Base-by-base conservation (phyloP, 2,113 vertebrate species). In the Lipophrys pholis region DNA sequence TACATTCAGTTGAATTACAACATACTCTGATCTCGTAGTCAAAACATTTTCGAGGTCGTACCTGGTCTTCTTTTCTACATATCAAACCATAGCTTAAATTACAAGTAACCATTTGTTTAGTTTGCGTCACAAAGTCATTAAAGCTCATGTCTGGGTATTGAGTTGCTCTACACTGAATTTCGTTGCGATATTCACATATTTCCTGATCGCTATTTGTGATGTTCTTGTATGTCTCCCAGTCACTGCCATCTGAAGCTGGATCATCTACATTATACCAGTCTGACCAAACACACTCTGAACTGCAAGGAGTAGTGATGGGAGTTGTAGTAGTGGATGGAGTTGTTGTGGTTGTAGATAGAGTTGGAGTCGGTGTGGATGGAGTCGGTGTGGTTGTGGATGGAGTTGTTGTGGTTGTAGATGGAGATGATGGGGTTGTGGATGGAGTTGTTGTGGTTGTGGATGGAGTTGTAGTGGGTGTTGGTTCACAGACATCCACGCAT, bases 401-500 rank as follows among this genome's bases (percentile, higher is more conserved):
- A 7, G 58, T 5, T n/a, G 52, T 46, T 14, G 45, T 11, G 6
- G 45, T 46, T 46, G 43, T 46, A 5, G 43, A 12, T 11, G 43
- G 11, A 1, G 0, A 0, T 16, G 0, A 0, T 5, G 64, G 30
- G 21, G 67, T 39, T 2, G 5, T 36, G 21, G 21, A 2, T 1
- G 58, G 49, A 0, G 59, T 7, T 11, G 48, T 1, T 16, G 41
- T 39, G 43, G 11, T 14, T 2, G 67, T 55, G 2, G 21, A 30
- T 30, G 21, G 21, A 30, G 21, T 30, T 30, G 21, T 30, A 2
- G 21, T 30, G 21, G 57, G 10, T 40, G 53, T n/a, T 1, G 50
- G 11, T 30, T 2, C 21, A 70, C 97, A 99, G 0, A 48, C 0
- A 2, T 94, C 93, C 15, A 96, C 95, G 72, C 97, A 99, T 52